These are phyloP conservation scores for Bacillus rossius DNA, from an alignment of 1,140 invertebrate species.

Conservation along the genomic window DNA sequence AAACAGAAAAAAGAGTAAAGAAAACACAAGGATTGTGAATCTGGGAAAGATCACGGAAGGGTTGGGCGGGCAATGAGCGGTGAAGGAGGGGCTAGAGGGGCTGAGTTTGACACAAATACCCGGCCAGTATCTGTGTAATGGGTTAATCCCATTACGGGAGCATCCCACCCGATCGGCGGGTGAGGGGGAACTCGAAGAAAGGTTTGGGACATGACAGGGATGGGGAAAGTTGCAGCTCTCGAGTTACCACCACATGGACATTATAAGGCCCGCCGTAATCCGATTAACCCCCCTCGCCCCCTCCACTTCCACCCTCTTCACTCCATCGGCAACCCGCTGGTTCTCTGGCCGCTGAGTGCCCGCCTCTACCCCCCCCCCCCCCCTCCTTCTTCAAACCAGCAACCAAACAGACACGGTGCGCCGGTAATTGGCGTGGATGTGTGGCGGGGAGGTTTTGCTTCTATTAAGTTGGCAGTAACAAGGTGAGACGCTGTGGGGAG, in stretches of 20 bases:
- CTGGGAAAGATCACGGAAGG: not conserved
- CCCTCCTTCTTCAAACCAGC: conserved; percentile 16
- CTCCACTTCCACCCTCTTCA: too few species aligned
- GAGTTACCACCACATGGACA: conserved; percentile 14
- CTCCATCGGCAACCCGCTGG: too few species aligned
- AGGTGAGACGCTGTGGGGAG: conserved; percentile 41
- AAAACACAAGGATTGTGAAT: too few species aligned
- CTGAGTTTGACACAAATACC: conserved; percentile 10
- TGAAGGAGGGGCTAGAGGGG: not conserved
- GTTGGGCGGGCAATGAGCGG: not conserved
- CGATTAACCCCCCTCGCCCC: conserved; percentile 19
- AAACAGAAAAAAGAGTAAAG: too few species aligned
- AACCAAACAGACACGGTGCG: conserved; percentile 2
- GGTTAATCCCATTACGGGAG: conserved; percentile 6
- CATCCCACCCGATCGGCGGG: not conserved
- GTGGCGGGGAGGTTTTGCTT: too few species aligned
- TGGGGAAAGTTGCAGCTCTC: conserved; percentile 34
- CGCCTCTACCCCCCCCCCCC: conserved; percentile 2
- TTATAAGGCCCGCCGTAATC: conserved; percentile 29
- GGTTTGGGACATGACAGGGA: conserved; percentile 37
- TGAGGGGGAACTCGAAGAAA: too few species aligned
- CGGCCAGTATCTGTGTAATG: conserved; percentile 12
- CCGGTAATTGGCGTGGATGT: conserved; percentile 1
- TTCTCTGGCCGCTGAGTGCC: conserved; percentile 11
- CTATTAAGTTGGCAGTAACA: conserved; percentile 30